Evolutionary conservation across 2,888 invertebrate genomes (phyloP).

Genomic region (Uropetala carovei): DNA sequence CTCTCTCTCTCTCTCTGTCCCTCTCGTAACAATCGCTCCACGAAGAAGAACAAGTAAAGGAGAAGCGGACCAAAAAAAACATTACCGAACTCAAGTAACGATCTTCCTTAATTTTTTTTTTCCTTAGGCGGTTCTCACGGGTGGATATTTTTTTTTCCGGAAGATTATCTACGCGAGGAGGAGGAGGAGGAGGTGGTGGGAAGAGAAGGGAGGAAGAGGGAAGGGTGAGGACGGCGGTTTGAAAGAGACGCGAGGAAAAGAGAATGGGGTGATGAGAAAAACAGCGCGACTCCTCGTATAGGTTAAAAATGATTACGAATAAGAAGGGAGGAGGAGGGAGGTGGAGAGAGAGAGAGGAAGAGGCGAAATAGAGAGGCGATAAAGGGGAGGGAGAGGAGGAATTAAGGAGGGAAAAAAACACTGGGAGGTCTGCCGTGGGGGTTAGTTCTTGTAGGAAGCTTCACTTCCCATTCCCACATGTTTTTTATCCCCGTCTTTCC

Average conservation of each 20-base stretch:
- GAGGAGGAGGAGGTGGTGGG: background rate
- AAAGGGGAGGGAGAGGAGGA: background rate
- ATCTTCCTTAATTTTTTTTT: slow-evolving; percentile 27
- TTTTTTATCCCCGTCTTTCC: slow-evolving; percentile 30
- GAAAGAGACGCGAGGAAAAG: background rate
- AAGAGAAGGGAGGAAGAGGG: too few species aligned
- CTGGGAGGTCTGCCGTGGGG: background rate
- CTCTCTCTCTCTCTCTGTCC: too few species aligned
- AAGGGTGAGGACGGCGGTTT: background rate
- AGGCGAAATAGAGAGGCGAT: too few species aligned
- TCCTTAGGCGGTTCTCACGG: slow-evolving; percentile 17
- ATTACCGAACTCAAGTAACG: slow-evolving; percentile 18
- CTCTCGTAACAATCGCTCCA: background rate
- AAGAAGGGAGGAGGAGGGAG: background rate
- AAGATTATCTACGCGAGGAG: slow-evolving; percentile 28
- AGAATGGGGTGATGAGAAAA: background rate
- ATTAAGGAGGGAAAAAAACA: slow-evolving; percentile 37
- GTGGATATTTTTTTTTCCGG: slow-evolving; percentile 23
- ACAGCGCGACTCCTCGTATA: background rate
- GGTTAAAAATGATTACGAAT: background rate
- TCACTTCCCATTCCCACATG: slow-evolving; percentile 38
- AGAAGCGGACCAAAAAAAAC: background rate
- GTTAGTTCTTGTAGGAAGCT: slow-evolving; percentile 12
- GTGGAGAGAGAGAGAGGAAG: background rate
- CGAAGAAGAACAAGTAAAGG: background rate